Conservation (phyloP, 2,888 invertebrate species). For the Thecocarcelia acutangulata region DNA sequence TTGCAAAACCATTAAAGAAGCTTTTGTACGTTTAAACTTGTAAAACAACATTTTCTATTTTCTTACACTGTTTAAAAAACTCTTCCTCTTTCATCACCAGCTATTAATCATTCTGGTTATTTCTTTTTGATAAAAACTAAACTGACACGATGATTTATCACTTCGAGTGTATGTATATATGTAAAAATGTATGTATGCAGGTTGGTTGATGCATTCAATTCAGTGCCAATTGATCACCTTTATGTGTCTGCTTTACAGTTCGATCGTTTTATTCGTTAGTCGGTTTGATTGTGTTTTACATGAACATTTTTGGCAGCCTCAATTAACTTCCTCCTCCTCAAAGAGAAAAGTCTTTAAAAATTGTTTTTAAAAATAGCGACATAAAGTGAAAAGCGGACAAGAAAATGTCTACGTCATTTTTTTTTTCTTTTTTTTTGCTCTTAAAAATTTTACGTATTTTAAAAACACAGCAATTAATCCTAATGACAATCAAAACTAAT, state of each 20-base stretch:
- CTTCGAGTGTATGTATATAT: conserved; percentile 16
- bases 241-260: conserved; percentile 7
- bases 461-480: conserved; percentile 57
- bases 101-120: conserved; percentile 57
- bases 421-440: no score
- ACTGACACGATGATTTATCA: conserved; percentile 62
- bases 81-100: conserved; percentile 5
- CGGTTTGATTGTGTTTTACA: conserved; percentile 22
- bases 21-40: no score
- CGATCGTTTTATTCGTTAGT: not conserved
- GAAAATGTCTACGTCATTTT: conserved; percentile 59
- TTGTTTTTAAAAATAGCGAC: conserved; percentile 16
- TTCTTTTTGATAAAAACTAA: conserved; percentile 31
- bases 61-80: not conserved
- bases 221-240: conserved; percentile 61
- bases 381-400: conserved; percentile 4
- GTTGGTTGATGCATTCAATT: conserved; percentile 48
- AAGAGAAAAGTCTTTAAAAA: conserved; percentile 5
- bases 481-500: conserved; percentile 57
- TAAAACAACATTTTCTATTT: not conserved
- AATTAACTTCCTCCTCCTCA: conserved; percentile 54
- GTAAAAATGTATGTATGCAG: no score
- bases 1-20: no score
- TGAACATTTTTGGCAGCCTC: conserved; percentile 52
- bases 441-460: conserved; percentile 43